Conservation (phyloP, 2,888 invertebrate genomes). For the Polydrusus cervinus region DNA sequence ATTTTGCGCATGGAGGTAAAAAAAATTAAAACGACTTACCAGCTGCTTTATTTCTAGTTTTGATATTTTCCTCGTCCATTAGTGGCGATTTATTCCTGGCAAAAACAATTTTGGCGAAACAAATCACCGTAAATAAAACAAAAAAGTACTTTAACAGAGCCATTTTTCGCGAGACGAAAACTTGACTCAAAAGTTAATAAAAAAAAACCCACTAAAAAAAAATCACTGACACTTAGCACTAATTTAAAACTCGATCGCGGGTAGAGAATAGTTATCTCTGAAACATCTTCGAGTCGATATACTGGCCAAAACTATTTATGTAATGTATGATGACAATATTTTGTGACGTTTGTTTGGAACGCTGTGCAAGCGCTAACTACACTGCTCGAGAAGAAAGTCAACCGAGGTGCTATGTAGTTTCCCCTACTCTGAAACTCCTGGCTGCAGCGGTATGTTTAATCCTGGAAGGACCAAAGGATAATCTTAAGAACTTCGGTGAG, state of each 20-base stretch:
- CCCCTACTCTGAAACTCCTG: slow-evolving; percentile 61
- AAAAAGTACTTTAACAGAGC: slow-evolving; percentile 36
- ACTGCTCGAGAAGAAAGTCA: slow-evolving; percentile 56
- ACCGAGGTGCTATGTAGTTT: slow-evolving; percentile 62
- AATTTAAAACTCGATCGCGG: slow-evolving; percentile 33
- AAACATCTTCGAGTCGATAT: slow-evolving; percentile 47
- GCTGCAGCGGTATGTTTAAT: slow-evolving; percentile 60
- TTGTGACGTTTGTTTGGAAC: slow-evolving; percentile 53
- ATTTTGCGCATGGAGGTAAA: background rate
- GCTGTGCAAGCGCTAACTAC: slow-evolving; percentile 52
- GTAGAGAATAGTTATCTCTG: slow-evolving; percentile 39
- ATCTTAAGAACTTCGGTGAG: slow-evolving; percentile 28
- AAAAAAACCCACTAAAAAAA: slow-evolving; percentile 34
- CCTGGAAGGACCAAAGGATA: slow-evolving; percentile 63
- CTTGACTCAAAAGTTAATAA: slow-evolving; percentile 23
- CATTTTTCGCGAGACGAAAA: slow-evolving; percentile 38
- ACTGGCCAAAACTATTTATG: slow-evolving; percentile 53
- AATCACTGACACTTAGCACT: slow-evolving; percentile 37
- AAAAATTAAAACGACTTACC: slow-evolving; percentile 60
- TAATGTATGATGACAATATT: slow-evolving; percentile 51
- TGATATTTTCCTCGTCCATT: slow-evolving; percentile 64
- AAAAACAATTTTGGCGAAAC: slow-evolving; percentile 50
- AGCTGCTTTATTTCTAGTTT: slow-evolving; percentile 66
- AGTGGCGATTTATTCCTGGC: slow-evolving; percentile 66
- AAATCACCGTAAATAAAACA: slow-evolving; percentile 40